These are phyloP conservation scores for Eretmochelys imbricata DNA, from an alignment of 2,113 vertebrate genomes.

Conservation along the genomic window DNA sequence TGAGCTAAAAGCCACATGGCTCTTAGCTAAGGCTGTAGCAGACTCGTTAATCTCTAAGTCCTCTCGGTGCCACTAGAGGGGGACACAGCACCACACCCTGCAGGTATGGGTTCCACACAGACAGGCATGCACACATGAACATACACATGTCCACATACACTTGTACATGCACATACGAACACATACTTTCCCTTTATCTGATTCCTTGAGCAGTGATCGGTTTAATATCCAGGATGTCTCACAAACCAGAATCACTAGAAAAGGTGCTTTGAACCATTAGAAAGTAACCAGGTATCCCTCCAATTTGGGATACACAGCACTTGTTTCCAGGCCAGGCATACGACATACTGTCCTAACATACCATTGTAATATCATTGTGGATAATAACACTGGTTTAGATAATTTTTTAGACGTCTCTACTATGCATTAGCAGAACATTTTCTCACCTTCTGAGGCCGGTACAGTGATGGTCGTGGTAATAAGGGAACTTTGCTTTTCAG, in stretches of 20 bases:
- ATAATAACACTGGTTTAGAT: background rate
- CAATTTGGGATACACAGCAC: background rate
- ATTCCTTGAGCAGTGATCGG: background rate
- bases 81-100: no score
- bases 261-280: background rate
- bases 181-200: background rate
- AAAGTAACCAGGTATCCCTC: background rate
- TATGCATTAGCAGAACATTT: background rate
- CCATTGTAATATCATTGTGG: background rate
- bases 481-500: background rate
- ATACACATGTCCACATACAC: no score
- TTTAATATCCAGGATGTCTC: background rate
- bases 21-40: no score
- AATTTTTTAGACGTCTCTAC: background rate
- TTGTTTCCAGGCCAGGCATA: background rate
- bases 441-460: background rate
- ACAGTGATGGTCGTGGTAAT: background rate
- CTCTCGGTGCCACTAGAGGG: no score
- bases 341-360: background rate
- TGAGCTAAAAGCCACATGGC: no score
- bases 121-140: no score
- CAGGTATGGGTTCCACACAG: no score
- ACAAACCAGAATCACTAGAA: background rate
- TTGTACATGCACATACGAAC: no score
- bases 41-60: no score